These are phyloP conservation scores for Hydrotaea diabolus DNA, from an alignment of 2,888 invertebrate species.

Conservation along the genomic window DNA sequence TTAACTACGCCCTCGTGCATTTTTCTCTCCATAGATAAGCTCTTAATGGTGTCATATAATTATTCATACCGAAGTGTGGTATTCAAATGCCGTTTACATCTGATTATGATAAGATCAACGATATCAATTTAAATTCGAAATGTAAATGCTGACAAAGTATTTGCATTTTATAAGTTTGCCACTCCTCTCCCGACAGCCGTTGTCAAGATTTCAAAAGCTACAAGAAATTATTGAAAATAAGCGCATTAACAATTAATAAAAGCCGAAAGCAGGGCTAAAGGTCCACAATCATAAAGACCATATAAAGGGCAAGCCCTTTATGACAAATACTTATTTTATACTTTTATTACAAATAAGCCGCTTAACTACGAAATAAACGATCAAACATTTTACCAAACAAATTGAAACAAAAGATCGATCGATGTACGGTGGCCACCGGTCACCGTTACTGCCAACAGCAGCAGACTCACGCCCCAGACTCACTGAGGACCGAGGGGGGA, in stretches of 20 bases:
- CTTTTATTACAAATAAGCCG: constrained; percentile 13
- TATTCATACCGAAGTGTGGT: too few relatives aligned
- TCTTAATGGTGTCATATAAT: too few relatives aligned
- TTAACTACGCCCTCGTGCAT: too few relatives aligned
- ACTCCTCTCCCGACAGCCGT: too few relatives aligned
- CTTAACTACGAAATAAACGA: constrained; percentile 1
- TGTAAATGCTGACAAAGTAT: too few relatives aligned
- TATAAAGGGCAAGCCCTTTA: neutral
- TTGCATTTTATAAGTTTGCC: too few relatives aligned
- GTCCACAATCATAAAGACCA: neutral
- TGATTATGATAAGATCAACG: too few relatives aligned
- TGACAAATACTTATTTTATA: neutral
- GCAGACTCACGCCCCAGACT: neutral
- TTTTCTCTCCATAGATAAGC: too few relatives aligned
- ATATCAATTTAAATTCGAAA: too few relatives aligned
- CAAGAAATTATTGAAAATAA: neutral
- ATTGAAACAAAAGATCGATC: constrained; percentile 1
- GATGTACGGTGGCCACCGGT: neutral
- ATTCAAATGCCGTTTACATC: too few relatives aligned
- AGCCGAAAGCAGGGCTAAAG: neutral
- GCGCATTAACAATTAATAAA: neutral
- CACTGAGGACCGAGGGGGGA: neutral
- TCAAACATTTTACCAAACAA: neutral
- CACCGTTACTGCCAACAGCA: too few relatives aligned
- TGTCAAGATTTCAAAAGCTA: neutral